These are phyloP conservation scores for Tetrao urogallus DNA, from an alignment of 2,113 vertebrate genomes.

Conservation along the genomic window DNA sequence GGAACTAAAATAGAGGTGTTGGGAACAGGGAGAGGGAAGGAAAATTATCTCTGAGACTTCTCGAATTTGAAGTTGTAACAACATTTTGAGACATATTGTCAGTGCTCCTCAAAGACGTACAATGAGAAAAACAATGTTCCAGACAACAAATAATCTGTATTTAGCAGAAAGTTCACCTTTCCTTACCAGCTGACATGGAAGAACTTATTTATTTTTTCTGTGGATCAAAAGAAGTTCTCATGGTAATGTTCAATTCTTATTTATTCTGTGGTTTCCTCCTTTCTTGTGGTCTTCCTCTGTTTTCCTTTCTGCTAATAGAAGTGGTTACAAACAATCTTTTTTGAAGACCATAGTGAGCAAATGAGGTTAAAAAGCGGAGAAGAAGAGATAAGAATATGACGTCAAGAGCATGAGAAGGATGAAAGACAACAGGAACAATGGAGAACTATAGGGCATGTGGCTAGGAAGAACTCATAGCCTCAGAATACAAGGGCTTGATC, in stretches of 20 bases:
- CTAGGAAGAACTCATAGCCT: background rate
- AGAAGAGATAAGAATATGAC: background rate
- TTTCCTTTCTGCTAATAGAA: conserved; percentile 38
- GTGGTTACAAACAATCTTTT: conserved; percentile 29
- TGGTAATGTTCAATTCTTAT: conserved; percentile 1
- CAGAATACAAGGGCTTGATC: background rate
- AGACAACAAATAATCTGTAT: conserved; percentile 5
- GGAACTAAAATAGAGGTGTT: background rate
- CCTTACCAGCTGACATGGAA: background rate
- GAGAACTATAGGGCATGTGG: rapidly evolving
- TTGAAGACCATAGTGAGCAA: background rate
- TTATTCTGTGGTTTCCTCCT: conserved; percentile 48
- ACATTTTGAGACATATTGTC: background rate
- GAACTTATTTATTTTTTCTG: conserved; percentile 42
- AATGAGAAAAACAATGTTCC: conserved; percentile 4
- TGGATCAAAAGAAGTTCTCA: conserved; percentile 40
- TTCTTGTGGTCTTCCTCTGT: conserved; percentile 42
- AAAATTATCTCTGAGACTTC: background rate
- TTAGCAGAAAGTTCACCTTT: background rate
- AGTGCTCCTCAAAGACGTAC: background rate
- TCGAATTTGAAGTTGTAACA: rapidly evolving
- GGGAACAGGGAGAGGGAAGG: background rate
- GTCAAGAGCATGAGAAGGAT: background rate
- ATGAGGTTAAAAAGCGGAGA: background rate
- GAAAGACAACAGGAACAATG: background rate